These are phyloP conservation scores for Megaptera novaeangliae DNA, from an alignment of 2,113 vertebrate species.

Conservation along the genomic window DNA sequence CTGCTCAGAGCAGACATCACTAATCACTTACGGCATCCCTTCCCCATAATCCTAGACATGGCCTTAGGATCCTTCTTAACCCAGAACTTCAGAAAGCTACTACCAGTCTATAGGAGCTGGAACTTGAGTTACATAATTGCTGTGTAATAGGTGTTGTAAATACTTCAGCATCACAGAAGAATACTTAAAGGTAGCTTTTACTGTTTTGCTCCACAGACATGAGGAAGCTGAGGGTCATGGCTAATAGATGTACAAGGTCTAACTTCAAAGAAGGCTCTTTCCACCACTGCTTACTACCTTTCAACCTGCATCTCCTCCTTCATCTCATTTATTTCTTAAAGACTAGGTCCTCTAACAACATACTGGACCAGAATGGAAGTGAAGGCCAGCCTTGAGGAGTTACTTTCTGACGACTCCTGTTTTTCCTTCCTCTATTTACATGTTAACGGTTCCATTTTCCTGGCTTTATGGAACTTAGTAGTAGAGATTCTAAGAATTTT, in stretches of 20 bases:
- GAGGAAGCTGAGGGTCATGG: not conserved
- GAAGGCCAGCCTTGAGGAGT: not conserved
- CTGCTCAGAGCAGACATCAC: not conserved
- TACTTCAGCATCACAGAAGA: not conserved
- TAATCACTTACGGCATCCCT: not conserved
- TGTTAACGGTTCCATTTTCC: not conserved
- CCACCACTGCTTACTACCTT: not conserved
- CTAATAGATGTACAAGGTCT: not conserved
- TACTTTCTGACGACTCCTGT: not conserved
- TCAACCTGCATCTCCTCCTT: not conserved
- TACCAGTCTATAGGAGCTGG: not conserved
- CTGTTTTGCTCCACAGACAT: not conserved
- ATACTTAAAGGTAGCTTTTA: not conserved
- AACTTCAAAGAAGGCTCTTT: not conserved
- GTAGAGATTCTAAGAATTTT: not conserved
- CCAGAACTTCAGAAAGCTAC: constrained; percentile 23
- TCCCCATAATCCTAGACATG: not conserved
- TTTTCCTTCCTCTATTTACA: not conserved
- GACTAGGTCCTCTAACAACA: not conserved
- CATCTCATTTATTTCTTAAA: not conserved
- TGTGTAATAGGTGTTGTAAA: not conserved
- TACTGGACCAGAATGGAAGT: not conserved
- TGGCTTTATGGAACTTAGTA: not conserved
- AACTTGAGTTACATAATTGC: not conserved
- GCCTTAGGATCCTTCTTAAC: not conserved